Evolutionary conservation across 2,797 vertebrate species (phyloP).

Genomic region (Sphaeramia orbicularis): DNA sequence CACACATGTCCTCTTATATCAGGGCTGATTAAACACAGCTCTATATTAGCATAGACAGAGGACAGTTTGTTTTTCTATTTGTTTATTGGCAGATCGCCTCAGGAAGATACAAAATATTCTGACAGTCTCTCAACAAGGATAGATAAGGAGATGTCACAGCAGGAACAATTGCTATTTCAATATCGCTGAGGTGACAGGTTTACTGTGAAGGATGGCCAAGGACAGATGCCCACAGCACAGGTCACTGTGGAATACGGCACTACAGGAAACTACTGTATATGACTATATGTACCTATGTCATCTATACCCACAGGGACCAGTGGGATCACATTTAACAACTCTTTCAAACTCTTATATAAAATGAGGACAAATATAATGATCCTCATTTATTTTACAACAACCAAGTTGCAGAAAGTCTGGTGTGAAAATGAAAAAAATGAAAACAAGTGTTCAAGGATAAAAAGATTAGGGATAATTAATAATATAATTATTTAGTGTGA

Average conservation of each 20-base stretch:
- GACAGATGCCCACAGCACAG: conserved; percentile 40
- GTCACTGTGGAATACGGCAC: conserved; percentile 15
- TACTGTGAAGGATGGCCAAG: conserved; percentile 19
- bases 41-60: conserved; percentile 43
- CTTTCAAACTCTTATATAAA: too few relatives aligned
- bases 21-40: conserved; percentile 44
- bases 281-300: too few relatives aligned
- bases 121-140: conserved; percentile 61
- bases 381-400: too few relatives aligned
- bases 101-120: conserved; percentile 39
- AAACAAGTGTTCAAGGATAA: too few relatives aligned
- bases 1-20: conserved; percentile 20
- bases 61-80: conserved; percentile 33
- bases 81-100: conserved; percentile 25
- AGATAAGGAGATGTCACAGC: conserved; percentile 45
- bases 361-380: too few relatives aligned
- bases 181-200: conserved; percentile 58
- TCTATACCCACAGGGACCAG: too few relatives aligned
- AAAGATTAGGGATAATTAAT: too few relatives aligned
- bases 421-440: too few relatives aligned
- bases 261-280: conserved; percentile 1
- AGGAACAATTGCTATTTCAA: conserved; percentile 49
- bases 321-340: too few relatives aligned
- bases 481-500: too few relatives aligned
- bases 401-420: too few relatives aligned